Evolutionary conservation across 2,888 invertebrate species (phyloP).

Genomic region (Dugesia japonica): DNA sequence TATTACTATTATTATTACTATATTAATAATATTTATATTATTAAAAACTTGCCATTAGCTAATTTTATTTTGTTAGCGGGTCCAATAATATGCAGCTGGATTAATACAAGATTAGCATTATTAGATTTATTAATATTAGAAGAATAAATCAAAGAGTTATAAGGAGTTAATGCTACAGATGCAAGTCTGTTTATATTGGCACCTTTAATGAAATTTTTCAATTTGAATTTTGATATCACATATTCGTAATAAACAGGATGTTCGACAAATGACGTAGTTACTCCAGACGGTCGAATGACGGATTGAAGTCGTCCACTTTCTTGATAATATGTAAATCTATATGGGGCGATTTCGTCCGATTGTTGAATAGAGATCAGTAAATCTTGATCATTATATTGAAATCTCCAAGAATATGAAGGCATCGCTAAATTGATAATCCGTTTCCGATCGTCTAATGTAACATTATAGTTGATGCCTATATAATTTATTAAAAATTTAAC

Average conservation of each 20-base stretch:
- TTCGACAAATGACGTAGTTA: not conserved
- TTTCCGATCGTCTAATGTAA: not conserved
- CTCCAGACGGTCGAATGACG: slow-evolving; percentile 11
- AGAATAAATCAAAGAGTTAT: not conserved
- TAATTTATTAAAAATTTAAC: not conserved
- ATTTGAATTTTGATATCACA: not conserved
- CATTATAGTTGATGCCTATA: slow-evolving; percentile 24
- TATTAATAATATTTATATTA: no score
- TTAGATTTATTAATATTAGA: not conserved
- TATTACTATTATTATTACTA: no score
- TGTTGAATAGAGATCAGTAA: not conserved
- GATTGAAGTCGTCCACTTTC: not conserved
- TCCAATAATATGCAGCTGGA: not conserved
- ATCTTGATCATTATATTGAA: slow-evolving; percentile 20
- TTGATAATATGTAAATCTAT: not conserved
- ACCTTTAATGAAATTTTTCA: not conserved
- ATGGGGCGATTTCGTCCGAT: not conserved
- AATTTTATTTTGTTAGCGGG: not conserved
- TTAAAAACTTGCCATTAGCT: not conserved
- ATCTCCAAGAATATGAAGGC: slow-evolving; percentile 9
- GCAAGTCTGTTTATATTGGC: not conserved
- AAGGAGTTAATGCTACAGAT: not conserved
- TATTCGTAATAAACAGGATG: not conserved
- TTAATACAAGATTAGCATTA: not conserved
- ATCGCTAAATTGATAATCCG: not conserved